Percentiles rank a stretch among this genome's conserved stretches.
These are phyloP conservation scores for Antitype chi DNA, from an alignment of 2,888 invertebrate species.

Conservation along the genomic window DNA sequence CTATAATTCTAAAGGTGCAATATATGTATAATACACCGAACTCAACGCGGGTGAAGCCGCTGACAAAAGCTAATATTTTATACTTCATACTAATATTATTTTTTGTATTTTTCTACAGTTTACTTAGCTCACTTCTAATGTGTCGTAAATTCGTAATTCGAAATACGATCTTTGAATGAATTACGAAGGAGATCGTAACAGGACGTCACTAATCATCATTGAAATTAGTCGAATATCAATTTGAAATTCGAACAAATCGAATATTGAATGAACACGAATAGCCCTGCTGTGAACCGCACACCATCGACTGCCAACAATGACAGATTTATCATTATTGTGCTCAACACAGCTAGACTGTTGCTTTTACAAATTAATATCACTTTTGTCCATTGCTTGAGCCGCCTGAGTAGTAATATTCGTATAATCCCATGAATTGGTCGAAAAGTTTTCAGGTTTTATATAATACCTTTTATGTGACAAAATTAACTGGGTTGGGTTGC, in stretches of 20 bases:
- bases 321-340: conserved; percentile 25
- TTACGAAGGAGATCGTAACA: neutral
- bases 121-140: neutral
- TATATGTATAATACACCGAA: too few species aligned
- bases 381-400: neutral
- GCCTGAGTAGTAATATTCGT: neutral
- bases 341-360: neutral
- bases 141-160: neutral
- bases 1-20: too few species aligned
- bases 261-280: conserved; percentile 11
- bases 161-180: neutral
- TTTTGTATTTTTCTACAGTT: neutral
- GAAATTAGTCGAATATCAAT: neutral
- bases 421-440: neutral
- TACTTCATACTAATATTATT: neutral
- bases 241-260: conserved; percentile 13
- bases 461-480: neutral
- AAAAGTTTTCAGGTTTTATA: neutral
- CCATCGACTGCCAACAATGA: neutral
- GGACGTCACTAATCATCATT: conserved; percentile 4
- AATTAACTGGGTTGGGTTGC: too few species aligned
- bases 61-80: neutral
- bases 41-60: too few species aligned
- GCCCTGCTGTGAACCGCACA: neutral
- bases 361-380: conserved; percentile 11